phyloP scores from a whole-genome alignment of 1,140 invertebrate species.

The Cryptotermes secundus region DNA sequence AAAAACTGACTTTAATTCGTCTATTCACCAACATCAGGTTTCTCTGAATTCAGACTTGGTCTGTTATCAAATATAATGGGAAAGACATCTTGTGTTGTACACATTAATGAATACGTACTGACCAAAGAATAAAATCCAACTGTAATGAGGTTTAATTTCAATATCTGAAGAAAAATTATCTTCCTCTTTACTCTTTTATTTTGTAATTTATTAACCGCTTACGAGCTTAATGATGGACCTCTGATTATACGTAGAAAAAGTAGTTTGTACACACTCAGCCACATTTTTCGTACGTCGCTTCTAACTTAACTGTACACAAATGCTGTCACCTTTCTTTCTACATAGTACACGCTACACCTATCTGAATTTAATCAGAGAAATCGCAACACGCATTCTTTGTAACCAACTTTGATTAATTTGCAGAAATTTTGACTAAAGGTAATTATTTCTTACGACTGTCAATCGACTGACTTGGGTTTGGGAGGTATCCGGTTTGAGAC shows the following conservation, averaged over 20 bases:
- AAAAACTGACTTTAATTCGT: background rate
- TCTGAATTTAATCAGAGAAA: background rate
- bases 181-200: background rate
- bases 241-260: constrained; percentile 5
- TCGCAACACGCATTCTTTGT: background rate
- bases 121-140: background rate
- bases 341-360: background rate
- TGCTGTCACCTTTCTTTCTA: background rate
- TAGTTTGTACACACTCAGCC: background rate
- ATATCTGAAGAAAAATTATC: background rate
- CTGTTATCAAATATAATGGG: background rate
- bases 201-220: constrained; percentile 7
- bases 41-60: too few species aligned
- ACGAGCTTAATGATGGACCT: background rate
- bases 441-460: too few species aligned
- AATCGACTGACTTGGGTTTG: too few species aligned
- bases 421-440: too few species aligned
- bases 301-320: background rate
- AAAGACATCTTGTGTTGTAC: background rate
- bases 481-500: too few species aligned
- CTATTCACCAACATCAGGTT: background rate
- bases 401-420: background rate
- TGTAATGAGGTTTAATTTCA: background rate
- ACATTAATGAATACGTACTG: background rate
- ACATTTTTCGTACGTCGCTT: background rate